Evolutionary conservation across 2,888 invertebrate species (phyloP), one percentile per base, ranked within the genome.

Genomic region (Drosophila nigricruria): DNA sequence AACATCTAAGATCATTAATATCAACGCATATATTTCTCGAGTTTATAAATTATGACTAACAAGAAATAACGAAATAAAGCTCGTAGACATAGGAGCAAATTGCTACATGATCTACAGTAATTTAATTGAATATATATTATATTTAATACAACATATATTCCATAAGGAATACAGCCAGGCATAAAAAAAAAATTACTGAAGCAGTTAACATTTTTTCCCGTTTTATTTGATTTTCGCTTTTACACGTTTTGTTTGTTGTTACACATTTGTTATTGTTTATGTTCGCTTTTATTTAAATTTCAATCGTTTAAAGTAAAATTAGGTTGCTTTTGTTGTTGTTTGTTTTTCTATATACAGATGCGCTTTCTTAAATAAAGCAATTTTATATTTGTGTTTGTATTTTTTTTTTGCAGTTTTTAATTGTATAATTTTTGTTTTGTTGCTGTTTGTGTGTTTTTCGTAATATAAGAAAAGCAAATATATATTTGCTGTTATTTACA

Each of bases 181-280:
- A n/a, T n/a, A n/a, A n/a, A 23, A 0, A 16, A 8, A 43, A 23
- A 45, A 25, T 43, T 1, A 16, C 16, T 14, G 14, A 2, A 36
- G 5, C 56, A 82, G 54, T 82, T 88, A 79, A 80, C 78, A 69
- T 73, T 88, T 83, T 82, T 73, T 82, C 70, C 53, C 18, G 14
- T 36, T 54, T 85, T 86, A 83, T 84, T 88, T 76, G 73, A 76
- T 84, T 85, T 83, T 83, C 53, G 80, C 62, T 82, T 83, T 88
- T 88, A 85, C 82, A 88, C 67, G 34, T 43, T 47, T 64, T 75
- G 6, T 20, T 54, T 34, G 73, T 81, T 84, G 63, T 82, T 85
- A 66, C 61, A 73, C 47, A 56, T 68, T 79, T 62, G 63, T 71
- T 80, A 25, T 27, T 77, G 58, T 50, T 67, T 59, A 63, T 50